Base-by-base conservation (phyloP, 2,888 invertebrate species). In the Thecophora atra region DNA sequence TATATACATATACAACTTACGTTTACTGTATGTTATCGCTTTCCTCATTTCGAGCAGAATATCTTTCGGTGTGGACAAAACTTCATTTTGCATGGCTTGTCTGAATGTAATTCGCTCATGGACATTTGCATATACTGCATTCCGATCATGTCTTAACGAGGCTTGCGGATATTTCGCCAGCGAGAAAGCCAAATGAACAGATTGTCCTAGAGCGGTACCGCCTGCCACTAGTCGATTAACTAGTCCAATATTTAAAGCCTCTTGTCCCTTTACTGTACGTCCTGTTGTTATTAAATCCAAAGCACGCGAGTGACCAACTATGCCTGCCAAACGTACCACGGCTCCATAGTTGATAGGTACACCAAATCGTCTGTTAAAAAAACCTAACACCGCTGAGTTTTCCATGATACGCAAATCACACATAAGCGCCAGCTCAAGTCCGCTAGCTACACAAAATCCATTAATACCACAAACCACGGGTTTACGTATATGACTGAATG, bases 391-490 rank as follows among this genome's bases (percentile, higher is more conserved):
- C 0, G 98, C 94, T 0, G 91, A 93, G 52, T 95, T 93, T 82
- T 98, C 97, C 79, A 96, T 90, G 0, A 98, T 90, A 44, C 98
- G 89, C 24, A 98, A 85, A 84, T 99, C 98, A 87, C 98, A 98
- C 86, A 96, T 91, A 5, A 97, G 85, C 0, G 98, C 94, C 73
- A 99, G 87, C 85, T 98, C 98, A 72, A 98, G 89, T 0, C 98
- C 98, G 75, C 92, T 93, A 0, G 95, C 98, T 1, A 98, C 94
- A 15, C 96, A 94, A 84, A 93, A 96, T 0, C 98, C 98, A 78
- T 90, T 91, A 1, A 98, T 89, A 0, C 95, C 95, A 21, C 95
- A 97, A 76, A 98, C 91, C 15, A 97, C 89, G 0, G 96, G 95
- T 85, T 99, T 99, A 71, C 90, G 91, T 62, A 93, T 89, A 72